Percentiles rank a stretch among this genome's conserved stretches.
These are phyloP conservation scores for Gerris buenoi DNA, from an alignment of 1,140 invertebrate species.

Conservation along the genomic window DNA sequence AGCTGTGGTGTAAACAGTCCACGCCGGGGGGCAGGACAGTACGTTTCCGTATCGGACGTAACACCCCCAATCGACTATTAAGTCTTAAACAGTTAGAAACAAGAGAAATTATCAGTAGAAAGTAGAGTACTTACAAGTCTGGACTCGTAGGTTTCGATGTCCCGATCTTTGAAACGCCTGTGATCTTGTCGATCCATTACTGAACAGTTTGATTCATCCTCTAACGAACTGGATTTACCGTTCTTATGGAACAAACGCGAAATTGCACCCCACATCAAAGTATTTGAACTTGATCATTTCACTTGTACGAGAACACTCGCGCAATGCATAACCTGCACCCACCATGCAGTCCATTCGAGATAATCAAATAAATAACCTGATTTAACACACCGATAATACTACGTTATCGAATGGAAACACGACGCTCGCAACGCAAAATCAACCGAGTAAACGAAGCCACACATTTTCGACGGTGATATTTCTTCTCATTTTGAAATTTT, in stretches of 20 bases:
- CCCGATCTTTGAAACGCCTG: constrained; percentile 6
- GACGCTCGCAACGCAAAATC: too few species aligned
- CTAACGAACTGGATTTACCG: constrained; percentile 6
- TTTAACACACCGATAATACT: not conserved
- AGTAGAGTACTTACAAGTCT: constrained; percentile 10
- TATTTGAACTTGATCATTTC: not conserved
- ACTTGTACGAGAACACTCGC: not conserved
- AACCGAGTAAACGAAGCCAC: too few species aligned
- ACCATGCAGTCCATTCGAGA: not conserved
- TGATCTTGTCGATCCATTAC: constrained; percentile 12
- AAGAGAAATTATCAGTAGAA: too few species aligned
- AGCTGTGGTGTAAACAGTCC: too few species aligned
- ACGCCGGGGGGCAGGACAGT: too few species aligned
- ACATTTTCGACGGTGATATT: too few species aligned
- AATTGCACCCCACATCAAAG: constrained; percentile 15
- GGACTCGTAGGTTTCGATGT: constrained; percentile 9
- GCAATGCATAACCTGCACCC: not conserved
- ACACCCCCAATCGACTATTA: too few species aligned
- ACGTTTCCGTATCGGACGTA: too few species aligned
- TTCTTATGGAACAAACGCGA: constrained; percentile 13
- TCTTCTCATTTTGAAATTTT: too few species aligned
- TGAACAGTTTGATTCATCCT: constrained; percentile 8
- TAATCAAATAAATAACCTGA: not conserved
- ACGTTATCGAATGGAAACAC: too few species aligned
- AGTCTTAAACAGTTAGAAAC: too few species aligned